Conservation (phyloP, 2,797 vertebrate genomes). For the Bucorvus abyssinicus region DNA sequence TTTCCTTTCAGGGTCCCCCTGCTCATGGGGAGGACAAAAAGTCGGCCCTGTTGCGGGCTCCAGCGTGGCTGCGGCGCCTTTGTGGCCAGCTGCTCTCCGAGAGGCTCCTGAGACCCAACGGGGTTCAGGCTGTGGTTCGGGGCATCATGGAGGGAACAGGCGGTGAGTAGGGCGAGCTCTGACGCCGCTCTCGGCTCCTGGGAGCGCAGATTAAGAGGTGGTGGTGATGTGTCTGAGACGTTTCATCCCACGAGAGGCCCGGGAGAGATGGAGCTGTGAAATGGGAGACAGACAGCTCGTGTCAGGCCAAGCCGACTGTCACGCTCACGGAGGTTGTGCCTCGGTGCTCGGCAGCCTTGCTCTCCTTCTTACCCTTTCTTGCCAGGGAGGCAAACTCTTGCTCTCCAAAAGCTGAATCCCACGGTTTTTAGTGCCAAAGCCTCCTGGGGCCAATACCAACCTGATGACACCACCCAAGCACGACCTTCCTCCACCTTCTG, state of each 20-base stretch:
- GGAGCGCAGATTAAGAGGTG: background rate
- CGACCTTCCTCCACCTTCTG: background rate
- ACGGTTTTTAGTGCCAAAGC: background rate
- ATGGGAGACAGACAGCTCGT: background rate
- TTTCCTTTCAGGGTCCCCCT: conserved; percentile 7
- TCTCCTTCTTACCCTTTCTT: background rate
- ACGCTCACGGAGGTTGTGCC: fast-evolving
- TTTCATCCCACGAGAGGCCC: background rate
- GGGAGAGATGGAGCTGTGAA: background rate
- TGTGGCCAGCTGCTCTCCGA: conserved; percentile 92
- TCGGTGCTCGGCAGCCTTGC: background rate
- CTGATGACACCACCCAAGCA: background rate
- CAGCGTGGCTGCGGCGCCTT: conserved; percentile 86
- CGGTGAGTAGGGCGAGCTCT: conserved; percentile 75
- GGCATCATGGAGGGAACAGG: conserved; percentile 87
- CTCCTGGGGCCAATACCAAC: fast-evolving
- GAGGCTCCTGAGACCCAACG: conserved; percentile 83
- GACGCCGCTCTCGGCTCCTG: background rate
- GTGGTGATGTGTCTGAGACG: background rate
- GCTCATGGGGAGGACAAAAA: background rate
- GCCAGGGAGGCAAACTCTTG: background rate
- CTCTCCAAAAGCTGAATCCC: background rate
- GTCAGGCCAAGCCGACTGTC: background rate
- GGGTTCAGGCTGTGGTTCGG: conserved; percentile 89
- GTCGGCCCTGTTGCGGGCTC: conserved; percentile 62